Evolutionary conservation across 2,797 vertebrate species (phyloP).

Genomic region (Hydrolagus colliei): DNA sequence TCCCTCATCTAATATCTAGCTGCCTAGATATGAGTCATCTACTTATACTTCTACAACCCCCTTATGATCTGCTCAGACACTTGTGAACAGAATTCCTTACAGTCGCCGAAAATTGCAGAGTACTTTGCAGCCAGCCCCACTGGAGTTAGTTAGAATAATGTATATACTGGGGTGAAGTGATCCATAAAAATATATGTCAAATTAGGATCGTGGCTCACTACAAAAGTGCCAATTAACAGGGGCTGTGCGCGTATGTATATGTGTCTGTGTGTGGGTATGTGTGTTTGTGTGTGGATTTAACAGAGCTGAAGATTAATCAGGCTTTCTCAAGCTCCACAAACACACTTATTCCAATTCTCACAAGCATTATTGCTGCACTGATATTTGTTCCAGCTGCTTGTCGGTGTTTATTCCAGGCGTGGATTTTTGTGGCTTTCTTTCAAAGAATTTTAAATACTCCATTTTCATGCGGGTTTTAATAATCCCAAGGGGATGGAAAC

Average conservation of each 20-base stretch:
- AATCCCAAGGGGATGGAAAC: not conserved
- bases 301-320: constrained; percentile 60
- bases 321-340: constrained; percentile 52
- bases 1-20: too few relatives aligned
- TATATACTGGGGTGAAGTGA: constrained; percentile 44
- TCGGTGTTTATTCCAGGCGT: constrained; percentile 5
- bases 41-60: too few relatives aligned
- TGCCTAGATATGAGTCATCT: too few relatives aligned
- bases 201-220: constrained; percentile 53
- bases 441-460: not conserved
- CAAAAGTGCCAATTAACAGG: constrained; percentile 58
- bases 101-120: too few relatives aligned
- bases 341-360: constrained; percentile 47
- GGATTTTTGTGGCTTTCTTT: constrained; percentile 10
- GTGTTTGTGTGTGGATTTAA: constrained; percentile 49
- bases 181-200: constrained; percentile 50
- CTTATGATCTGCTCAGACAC: too few relatives aligned
- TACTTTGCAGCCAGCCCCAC: not conserved
- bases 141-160: constrained; percentile 34
- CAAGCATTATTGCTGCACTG: constrained; percentile 42
- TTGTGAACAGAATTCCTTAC: too few relatives aligned
- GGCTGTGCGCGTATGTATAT: not conserved
- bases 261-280: constrained; percentile 8
- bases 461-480: constrained; percentile 31
- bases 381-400: constrained; percentile 34